Percentiles rank a stretch among this genome's conserved stretches.
Conservation (phyloP, 2,797 vertebrate species). For the Pseudopleuronectes americanus region DNA sequence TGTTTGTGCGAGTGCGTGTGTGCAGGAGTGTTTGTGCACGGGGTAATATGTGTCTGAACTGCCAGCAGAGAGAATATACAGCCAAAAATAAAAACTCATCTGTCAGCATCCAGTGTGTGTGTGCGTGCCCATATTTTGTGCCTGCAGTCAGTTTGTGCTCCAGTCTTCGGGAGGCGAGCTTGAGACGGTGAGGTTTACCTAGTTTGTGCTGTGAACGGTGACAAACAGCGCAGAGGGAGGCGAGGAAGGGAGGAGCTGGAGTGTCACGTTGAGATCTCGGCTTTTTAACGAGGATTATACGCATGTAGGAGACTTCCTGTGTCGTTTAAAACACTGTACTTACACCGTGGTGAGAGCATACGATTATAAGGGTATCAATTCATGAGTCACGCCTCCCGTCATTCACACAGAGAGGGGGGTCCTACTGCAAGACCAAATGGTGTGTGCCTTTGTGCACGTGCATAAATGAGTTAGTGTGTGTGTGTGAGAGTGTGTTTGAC, state of each 20-base stretch:
- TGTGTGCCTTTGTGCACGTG: constrained; percentile 39
- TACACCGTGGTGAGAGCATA: constrained; percentile 34
- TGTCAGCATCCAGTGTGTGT: constrained; percentile 75
- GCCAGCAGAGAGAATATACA: constrained; percentile 77
- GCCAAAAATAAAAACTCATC: constrained; percentile 83
- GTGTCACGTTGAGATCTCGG: constrained; percentile 32
- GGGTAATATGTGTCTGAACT: constrained; percentile 75
- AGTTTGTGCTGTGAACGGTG: constrained; percentile 56
- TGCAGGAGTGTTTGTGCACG: constrained; percentile 34
- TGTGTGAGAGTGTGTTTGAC: constrained; percentile 74
- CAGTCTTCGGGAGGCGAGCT: constrained; percentile 47
- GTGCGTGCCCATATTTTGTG: constrained; percentile 51
- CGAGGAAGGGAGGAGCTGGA: constrained; percentile 27
- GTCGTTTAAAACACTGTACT: constrained; percentile 43
- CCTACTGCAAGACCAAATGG: constrained; percentile 33
- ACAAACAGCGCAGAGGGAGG: constrained; percentile 41
- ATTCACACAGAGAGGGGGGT: constrained; percentile 33
- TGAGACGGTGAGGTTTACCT: constrained; percentile 60
- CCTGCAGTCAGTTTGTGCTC: constrained; percentile 61
- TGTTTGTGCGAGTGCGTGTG: constrained; percentile 48
- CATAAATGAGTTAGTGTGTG: constrained; percentile 70
- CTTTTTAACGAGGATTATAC: constrained; percentile 39
- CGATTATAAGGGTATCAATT: constrained; percentile 49
- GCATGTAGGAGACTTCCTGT: constrained; percentile 7
- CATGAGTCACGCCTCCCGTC: constrained; percentile 60